Percentiles rank a stretch among this genome's conserved stretches.
Evolutionary conservation across 2,113 vertebrate species (phyloP).

Genomic region (Callithrix jacchus): DNA sequence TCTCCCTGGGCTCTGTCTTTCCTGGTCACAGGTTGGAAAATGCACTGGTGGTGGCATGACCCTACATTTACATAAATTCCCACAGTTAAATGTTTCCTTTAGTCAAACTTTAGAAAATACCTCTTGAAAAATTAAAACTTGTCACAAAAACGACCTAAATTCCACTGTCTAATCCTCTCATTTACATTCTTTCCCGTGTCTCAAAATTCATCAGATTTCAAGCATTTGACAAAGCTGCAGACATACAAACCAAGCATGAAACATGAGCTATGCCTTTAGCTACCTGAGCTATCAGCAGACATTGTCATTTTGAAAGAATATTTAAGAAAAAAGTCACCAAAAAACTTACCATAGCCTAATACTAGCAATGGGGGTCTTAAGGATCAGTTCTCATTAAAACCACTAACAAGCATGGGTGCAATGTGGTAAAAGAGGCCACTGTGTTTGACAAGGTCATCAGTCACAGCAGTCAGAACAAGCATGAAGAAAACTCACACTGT

Average conservation of each 20-base stretch:
- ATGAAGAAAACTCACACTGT: background rate
- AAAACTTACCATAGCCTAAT: background rate
- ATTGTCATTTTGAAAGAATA: background rate
- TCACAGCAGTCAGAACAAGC: background rate
- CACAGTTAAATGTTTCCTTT: background rate
- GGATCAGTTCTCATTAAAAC: background rate
- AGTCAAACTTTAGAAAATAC: slow-evolving; percentile 16
- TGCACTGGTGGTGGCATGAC: too few species aligned
- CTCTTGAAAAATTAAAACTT: slow-evolving; percentile 30
- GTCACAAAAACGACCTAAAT: slow-evolving; percentile 30
- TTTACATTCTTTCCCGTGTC: background rate
- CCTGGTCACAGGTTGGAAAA: background rate
- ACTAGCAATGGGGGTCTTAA: background rate
- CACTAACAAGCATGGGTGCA: background rate
- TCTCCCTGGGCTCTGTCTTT: background rate
- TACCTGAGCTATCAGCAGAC: slow-evolving; percentile 35
- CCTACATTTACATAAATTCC: background rate
- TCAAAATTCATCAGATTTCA: slow-evolving; percentile 38
- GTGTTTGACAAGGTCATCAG: background rate
- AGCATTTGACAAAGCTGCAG: background rate
- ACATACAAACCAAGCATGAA: background rate
- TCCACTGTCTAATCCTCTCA: background rate
- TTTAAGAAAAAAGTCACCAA: background rate
- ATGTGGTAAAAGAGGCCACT: background rate
- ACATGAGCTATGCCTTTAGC: slow-evolving; percentile 3